Conservation (phyloP, 2,888 invertebrate genomes). For the Meta bourneti region DNA sequence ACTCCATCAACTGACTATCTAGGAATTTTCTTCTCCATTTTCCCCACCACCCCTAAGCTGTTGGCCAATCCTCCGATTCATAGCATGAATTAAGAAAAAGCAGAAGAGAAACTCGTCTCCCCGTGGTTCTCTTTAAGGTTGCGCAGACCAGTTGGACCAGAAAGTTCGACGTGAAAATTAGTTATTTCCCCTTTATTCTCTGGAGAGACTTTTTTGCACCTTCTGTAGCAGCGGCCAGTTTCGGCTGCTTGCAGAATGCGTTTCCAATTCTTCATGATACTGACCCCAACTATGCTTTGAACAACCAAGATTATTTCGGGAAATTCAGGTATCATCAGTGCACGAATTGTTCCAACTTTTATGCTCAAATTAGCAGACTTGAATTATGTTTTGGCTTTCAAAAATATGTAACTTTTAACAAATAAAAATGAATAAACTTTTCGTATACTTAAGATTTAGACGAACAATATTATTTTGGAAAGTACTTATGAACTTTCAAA, state of each 20-base stretch:
- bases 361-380: too few relatives aligned
- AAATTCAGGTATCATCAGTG: too few relatives aligned
- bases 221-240: not conserved
- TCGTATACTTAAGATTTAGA: too few relatives aligned
- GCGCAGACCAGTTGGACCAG: conserved; percentile 71
- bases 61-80: conserved; percentile 58
- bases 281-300: too few relatives aligned
- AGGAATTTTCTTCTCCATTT: conserved; percentile 14
- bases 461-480: too few relatives aligned
- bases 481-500: too few relatives aligned
- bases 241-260: not conserved
- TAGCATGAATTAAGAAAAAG: conserved; percentile 66
- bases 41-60: conserved; percentile 42
- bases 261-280: not conserved
- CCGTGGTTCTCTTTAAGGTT: conserved; percentile 60
- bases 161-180: conserved; percentile 55
- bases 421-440: too few relatives aligned
- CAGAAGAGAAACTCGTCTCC: conserved; percentile 46
- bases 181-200: conserved; percentile 5
- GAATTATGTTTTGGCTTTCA: too few relatives aligned
- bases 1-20: conserved; percentile 29
- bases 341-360: too few relatives aligned
- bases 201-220: not conserved
- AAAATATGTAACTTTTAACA: too few relatives aligned
- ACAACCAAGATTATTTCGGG: too few relatives aligned